phyloP scores from a whole-genome alignment of 2,888 invertebrate genomes.

The Hedya salicella region DNA sequence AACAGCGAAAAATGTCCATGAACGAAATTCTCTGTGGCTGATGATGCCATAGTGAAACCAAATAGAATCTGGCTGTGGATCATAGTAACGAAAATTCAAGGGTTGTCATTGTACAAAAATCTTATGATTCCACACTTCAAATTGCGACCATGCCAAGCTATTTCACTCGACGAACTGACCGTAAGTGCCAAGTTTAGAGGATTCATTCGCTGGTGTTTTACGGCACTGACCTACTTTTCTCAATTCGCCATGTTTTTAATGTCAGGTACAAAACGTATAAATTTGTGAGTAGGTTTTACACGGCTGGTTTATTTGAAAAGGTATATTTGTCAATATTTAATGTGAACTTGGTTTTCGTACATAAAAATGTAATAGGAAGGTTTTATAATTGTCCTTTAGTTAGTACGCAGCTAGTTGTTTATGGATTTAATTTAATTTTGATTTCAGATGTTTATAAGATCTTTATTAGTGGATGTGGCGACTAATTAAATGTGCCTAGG shows the following conservation, averaged over 20 bases:
- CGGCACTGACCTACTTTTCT: background rate
- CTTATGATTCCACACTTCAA: too few relatives aligned
- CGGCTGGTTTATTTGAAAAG: slow-evolving; percentile 12
- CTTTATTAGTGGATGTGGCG: too few relatives aligned
- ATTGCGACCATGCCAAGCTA: too few relatives aligned
- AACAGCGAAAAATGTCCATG: too few relatives aligned
- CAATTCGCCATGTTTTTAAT: background rate
- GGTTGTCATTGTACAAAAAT: too few relatives aligned
- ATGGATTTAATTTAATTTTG: background rate
- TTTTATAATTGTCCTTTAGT: slow-evolving; percentile 3
- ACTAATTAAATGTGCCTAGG: too few relatives aligned
- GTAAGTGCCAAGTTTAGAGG: too few relatives aligned
- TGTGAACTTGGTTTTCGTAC: background rate
- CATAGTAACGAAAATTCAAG: too few relatives aligned
- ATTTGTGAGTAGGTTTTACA: slow-evolving; percentile 18
- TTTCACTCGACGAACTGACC: too few relatives aligned
- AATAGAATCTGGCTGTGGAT: too few relatives aligned
- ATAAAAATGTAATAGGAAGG: background rate
- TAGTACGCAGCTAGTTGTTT: background rate
- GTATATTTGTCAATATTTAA: slow-evolving; percentile 25
- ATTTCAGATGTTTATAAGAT: background rate
- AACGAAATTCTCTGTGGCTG: too few relatives aligned
- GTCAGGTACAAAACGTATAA: slow-evolving; percentile 23
- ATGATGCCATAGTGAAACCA: too few relatives aligned
- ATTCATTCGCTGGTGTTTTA: background rate